A percentile compares a stretch with the other conserved stretches of the same genome.
These are phyloP conservation scores for Epiperipatus broadwayi DNA, from an alignment of 2,888 invertebrate genomes.

Conservation along the genomic window DNA sequence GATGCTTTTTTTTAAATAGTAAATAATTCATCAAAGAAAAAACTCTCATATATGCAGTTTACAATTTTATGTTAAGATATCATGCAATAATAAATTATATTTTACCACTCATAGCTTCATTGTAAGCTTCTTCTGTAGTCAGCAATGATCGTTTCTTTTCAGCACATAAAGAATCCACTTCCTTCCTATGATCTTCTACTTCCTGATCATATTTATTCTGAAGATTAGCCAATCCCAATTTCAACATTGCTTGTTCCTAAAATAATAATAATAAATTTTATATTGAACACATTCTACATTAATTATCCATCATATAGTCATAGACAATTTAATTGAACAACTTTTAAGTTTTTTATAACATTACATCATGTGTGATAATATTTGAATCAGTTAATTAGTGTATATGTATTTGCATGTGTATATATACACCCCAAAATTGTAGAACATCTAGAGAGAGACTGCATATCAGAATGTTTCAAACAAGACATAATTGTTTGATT, in stretches of 20 bases:
- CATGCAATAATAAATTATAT: not conserved
- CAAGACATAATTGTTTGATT: no score
- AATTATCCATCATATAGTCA: not conserved
- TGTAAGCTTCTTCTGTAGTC: conserved; percentile 50
- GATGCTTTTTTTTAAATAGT: no score
- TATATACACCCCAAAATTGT: no score
- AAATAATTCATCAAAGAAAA: conserved; percentile 10
- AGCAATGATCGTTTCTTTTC: conserved; percentile 26
- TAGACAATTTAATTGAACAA: no score
- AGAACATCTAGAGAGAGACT: no score
- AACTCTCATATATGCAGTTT: conserved; percentile 5
- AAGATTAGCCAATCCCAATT: conserved; percentile 26
- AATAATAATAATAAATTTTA: no score
- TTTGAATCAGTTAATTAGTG: no score
- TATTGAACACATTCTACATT: no score
- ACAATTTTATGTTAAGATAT: not conserved
- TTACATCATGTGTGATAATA: no score
- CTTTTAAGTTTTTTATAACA: no score
- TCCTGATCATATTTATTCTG: conserved; percentile 26
- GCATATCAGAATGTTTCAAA: no score
- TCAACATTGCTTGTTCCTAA: conserved; percentile 25
- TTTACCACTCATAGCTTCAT: conserved; percentile 73
- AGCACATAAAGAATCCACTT: conserved; percentile 25
- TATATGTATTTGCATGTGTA: no score
- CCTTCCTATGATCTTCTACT: conserved; percentile 45